These are phyloP conservation scores for Alexandromys fortis DNA, from an alignment of 2,113 vertebrate genomes.

Conservation along the genomic window DNA sequence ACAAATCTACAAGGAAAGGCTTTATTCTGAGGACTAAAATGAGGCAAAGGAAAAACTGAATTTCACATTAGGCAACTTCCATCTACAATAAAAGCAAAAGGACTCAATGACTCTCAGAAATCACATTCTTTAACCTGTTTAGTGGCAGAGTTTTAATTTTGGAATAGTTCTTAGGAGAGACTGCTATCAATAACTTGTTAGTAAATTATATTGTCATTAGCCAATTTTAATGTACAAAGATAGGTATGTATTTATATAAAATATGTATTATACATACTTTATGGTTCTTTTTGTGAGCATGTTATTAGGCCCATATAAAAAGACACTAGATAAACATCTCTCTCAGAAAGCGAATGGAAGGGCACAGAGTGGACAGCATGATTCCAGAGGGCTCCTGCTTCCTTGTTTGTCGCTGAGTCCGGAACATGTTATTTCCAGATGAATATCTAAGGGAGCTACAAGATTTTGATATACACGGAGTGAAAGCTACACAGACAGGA, in stretches of 20 bases:
- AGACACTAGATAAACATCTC: neutral
- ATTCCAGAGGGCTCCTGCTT: neutral
- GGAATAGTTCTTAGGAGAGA: neutral
- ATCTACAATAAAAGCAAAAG: neutral
- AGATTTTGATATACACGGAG: neutral
- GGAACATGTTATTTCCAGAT: neutral
- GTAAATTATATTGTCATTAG: neutral
- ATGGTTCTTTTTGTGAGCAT: neutral
- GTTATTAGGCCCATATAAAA: neutral
- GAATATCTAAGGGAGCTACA: neutral
- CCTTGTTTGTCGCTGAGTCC: neutral
- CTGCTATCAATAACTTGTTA: neutral
- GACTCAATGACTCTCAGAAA: neutral
- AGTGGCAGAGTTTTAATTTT: slow-evolving; percentile 15
- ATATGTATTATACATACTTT: neutral
- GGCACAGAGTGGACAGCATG: neutral
- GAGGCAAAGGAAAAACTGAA: neutral
- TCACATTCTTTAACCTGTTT: neutral
- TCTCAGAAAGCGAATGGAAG: neutral
- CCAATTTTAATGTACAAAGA: neutral
- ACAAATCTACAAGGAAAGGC: neutral
- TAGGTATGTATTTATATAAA: neutral
- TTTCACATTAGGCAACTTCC: neutral
- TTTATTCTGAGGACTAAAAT: neutral
- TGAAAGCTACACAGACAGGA: slow-evolving; percentile 31